phyloP scores from a whole-genome alignment of 2,113 vertebrate species.

The Tautogolabrus adspersus region DNA sequence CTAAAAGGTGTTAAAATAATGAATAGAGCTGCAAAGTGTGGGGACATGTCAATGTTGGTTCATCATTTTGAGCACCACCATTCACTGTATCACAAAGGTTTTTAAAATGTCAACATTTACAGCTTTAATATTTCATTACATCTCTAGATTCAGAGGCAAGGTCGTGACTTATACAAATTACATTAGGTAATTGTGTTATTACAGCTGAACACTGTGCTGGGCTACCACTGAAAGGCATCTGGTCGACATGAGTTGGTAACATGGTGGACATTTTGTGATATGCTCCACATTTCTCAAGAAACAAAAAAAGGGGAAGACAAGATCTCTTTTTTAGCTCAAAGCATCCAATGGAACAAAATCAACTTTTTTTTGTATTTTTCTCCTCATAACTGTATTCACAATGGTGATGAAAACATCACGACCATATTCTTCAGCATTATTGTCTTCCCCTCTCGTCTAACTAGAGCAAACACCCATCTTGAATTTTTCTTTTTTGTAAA shows the following conservation, averaged over 20 bases:
- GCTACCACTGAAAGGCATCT: not conserved
- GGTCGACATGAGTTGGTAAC: not conserved
- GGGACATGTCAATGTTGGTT: no score
- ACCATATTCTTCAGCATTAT: not conserved
- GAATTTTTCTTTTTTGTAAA: slow-evolving; percentile 1
- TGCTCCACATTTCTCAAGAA: not conserved
- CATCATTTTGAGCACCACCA: no score
- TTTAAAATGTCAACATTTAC: no score
- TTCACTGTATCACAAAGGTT: no score
- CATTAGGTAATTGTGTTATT: no score
- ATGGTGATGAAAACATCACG: not conserved
- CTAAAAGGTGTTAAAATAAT: no score
- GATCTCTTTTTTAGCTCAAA: not conserved
- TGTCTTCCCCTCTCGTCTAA: not conserved
- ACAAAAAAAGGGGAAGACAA: not conserved
- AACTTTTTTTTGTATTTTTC: no score
- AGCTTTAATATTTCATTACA: no score
- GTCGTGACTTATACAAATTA: no score
- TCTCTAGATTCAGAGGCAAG: no score
- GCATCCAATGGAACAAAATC: not conserved
- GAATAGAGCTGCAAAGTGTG: no score
- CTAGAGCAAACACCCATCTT: not conserved
- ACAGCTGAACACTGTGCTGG: not conserved
- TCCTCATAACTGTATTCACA: not conserved
- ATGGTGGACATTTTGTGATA: not conserved